phyloP scores from a whole-genome alignment of 2,888 invertebrate species.

The Polietes domitor region DNA sequence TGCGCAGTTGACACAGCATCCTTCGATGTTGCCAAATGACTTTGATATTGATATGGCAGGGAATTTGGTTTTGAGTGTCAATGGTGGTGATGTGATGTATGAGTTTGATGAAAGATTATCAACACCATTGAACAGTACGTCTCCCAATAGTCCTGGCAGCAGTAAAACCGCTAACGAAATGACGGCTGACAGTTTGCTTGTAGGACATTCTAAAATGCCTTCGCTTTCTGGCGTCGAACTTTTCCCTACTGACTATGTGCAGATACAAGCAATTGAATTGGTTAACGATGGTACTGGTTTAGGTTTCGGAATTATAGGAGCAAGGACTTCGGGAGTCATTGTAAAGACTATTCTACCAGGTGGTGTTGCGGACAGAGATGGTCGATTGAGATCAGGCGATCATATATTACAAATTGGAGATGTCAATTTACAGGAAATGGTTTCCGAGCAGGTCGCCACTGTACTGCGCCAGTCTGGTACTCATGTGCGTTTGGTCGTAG shows the following conservation, averaged over 20 bases:
- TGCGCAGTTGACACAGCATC: slow-evolving; percentile 93
- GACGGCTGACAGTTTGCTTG: slow-evolving; percentile 70
- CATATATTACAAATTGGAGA: slow-evolving; percentile 98
- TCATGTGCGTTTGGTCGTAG: slow-evolving; percentile 96
- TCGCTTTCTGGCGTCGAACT: slow-evolving; percentile 85
- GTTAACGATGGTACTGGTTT: slow-evolving; percentile 98
- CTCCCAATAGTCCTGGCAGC: slow-evolving; percentile 84
- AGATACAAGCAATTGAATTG: slow-evolving; percentile 98
- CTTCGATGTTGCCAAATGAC: slow-evolving; percentile 94
- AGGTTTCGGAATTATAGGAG: slow-evolving; percentile 99
- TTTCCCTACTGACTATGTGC: slow-evolving; percentile 95
- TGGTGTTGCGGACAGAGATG: slow-evolving; percentile 98
- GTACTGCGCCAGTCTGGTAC: slow-evolving; percentile 97
- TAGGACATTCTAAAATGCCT: slow-evolving; percentile 82
- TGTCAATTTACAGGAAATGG: slow-evolving; percentile 96
- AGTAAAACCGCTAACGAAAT: slow-evolving; percentile 64
- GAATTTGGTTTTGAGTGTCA: slow-evolving; percentile 86
- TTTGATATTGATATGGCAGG: slow-evolving; percentile 95
- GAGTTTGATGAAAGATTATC: slow-evolving; percentile 88
- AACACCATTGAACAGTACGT: slow-evolving; percentile 86
- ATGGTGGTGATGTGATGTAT: slow-evolving; percentile 83
- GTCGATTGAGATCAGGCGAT: slow-evolving; percentile 97
- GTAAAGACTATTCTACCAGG: slow-evolving; percentile 99
- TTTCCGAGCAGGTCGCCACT: slow-evolving; percentile 97
- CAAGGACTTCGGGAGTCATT: slow-evolving; percentile 98